phyloP scores from a whole-genome alignment of 2,888 invertebrate species.

The Xestobium rufovillosum region DNA sequence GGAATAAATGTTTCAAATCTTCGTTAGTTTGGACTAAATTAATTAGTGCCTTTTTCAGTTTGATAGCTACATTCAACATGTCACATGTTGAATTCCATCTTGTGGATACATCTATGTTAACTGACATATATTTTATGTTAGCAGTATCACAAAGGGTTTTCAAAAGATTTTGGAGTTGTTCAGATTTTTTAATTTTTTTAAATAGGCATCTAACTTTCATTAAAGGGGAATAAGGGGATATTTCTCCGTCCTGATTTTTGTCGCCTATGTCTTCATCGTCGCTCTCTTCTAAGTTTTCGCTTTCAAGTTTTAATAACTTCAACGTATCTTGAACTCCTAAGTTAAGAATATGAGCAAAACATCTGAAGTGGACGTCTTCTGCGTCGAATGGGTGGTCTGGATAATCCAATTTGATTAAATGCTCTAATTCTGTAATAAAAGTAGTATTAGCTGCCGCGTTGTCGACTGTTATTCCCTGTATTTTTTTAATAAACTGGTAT shows the following conservation, averaged over 20 bases:
- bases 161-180: neutral
- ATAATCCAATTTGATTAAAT: too few relatives aligned
- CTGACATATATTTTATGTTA: slow-evolving; percentile 6
- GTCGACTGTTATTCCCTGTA: slow-evolving; percentile 26
- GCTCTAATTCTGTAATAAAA: slow-evolving; percentile 23
- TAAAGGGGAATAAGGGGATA: slow-evolving; percentile 3
- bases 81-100: too few relatives aligned
- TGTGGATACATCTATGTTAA: slow-evolving; percentile 6
- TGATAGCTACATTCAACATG: neutral
- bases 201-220: slow-evolving; percentile 1
- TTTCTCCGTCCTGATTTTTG: slow-evolving; percentile 3
- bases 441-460: slow-evolving; percentile 24
- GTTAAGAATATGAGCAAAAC: slow-evolving; percentile 28
- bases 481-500: slow-evolving; percentile 22
- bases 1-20: slow-evolving; percentile 3
- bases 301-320: too few relatives aligned
- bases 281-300: too few relatives aligned
- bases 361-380: slow-evolving; percentile 27
- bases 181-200: slow-evolving; percentile 6
- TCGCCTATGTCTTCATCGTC: too few relatives aligned
- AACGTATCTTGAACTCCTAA: slow-evolving; percentile 28
- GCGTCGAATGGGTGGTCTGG: slow-evolving; percentile 16
- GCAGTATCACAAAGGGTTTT: slow-evolving; percentile 6
- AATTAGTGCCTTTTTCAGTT: too few relatives aligned
- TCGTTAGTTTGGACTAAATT: neutral